These are phyloP conservation scores for Ramazzottius varieornatus DNA, from an alignment of 2,888 invertebrate genomes.

Conservation along the genomic window DNA sequence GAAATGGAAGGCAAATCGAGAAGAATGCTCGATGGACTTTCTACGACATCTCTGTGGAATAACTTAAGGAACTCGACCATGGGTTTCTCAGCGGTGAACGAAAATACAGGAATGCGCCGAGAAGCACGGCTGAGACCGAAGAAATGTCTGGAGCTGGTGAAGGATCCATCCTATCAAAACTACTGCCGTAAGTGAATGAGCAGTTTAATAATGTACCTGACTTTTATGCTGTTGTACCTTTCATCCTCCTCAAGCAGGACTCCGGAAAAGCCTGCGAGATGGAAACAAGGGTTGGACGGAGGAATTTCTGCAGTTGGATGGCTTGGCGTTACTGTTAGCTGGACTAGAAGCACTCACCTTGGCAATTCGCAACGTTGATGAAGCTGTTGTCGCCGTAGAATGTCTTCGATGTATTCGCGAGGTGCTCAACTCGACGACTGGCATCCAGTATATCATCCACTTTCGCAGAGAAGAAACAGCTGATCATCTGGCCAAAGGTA, in stretches of 20 bases:
- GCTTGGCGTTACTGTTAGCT: conserved; percentile 24
- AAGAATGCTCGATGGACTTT: no score
- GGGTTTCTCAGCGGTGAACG: no score
- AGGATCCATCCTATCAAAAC: neutral
- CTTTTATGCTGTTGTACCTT: no score
- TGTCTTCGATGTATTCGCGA: conserved; percentile 24
- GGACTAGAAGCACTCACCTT: conserved; percentile 20
- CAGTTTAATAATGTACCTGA: no score
- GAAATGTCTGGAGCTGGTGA: neutral
- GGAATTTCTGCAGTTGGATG: conserved; percentile 24
- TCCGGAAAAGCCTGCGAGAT: neutral
- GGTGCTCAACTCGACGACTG: conserved; percentile 24
- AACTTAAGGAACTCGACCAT: no score
- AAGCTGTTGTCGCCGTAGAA: conserved; percentile 7
- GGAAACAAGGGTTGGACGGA: conserved; percentile 21
- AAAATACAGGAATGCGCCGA: no score
- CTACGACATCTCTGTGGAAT: no score
- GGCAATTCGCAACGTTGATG: conserved; percentile 10
- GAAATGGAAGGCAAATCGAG: no score
- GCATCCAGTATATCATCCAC: conserved; percentile 22
- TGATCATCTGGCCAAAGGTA: conserved; percentile 23
- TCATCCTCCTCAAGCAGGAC: no score
- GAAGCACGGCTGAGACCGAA: neutral
- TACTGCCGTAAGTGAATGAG: neutral
- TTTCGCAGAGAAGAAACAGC: conserved; percentile 16